Conservation (phyloP, 2,113 vertebrate genomes). For the Apaloderma vittatum region DNA sequence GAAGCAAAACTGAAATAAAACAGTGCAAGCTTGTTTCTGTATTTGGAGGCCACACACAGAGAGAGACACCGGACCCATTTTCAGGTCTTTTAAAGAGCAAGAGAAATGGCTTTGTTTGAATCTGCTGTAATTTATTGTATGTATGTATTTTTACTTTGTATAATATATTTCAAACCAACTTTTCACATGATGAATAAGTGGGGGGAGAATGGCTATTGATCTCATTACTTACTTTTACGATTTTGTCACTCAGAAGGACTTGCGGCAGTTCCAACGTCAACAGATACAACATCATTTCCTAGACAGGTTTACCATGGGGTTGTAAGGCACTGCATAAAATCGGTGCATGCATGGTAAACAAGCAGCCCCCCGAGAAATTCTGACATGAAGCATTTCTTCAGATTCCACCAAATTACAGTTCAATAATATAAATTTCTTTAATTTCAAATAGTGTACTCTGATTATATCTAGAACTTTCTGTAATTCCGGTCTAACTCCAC, state of each 20-base stretch:
- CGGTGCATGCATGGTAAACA: fast-evolving
- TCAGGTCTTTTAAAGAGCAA: constrained; percentile 64
- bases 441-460: not conserved
- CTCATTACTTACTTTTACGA: not conserved
- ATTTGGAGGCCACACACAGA: constrained; percentile 77
- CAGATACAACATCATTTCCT: not conserved
- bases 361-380: not conserved
- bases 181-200: constrained; percentile 35
- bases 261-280: not conserved
- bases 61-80: constrained; percentile 32
- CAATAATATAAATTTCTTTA: not conserved
- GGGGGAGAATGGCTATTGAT: constrained; percentile 19
- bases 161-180: constrained; percentile 47
- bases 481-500: not conserved
- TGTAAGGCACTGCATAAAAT: not conserved
- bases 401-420: not conserved
- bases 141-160: constrained; percentile 27
- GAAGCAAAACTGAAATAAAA: constrained; percentile 83
- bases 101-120: constrained; percentile 75
- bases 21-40: constrained; percentile 76
- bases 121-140: constrained; percentile 68
- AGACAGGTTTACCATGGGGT: not conserved
- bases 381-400: not conserved
- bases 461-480: not conserved
- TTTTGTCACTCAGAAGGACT: not conserved